phyloP scores from a whole-genome alignment of 2,888 invertebrate species.

The Pelosia muscerda region DNA sequence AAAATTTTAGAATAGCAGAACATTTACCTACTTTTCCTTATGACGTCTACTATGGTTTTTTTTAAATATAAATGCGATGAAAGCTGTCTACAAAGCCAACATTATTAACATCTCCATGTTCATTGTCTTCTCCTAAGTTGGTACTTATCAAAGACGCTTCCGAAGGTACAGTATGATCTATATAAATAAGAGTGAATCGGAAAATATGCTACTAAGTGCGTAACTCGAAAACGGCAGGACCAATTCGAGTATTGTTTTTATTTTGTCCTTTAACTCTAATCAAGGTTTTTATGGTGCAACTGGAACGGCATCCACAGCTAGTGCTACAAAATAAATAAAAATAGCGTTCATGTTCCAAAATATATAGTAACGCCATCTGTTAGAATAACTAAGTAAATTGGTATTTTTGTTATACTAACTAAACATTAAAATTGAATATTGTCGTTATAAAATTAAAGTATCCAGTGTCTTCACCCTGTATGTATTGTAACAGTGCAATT shows the following conservation, averaged over 20 bases:
- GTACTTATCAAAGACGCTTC: conserved; percentile 18
- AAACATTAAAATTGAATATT: not conserved
- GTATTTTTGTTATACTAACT: not conserved
- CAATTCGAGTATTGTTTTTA: too few species aligned
- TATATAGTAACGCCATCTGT: conserved; percentile 61
- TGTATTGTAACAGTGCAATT: conserved; percentile 51
- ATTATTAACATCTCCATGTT: conserved; percentile 50
- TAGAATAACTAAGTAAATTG: not conserved
- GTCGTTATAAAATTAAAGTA: not conserved
- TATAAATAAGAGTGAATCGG: too few species aligned
- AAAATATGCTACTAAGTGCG: too few species aligned
- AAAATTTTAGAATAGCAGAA: too few species aligned
- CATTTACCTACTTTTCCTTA: conserved; percentile 1
- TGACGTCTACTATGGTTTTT: not conserved
- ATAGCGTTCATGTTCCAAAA: too few species aligned
- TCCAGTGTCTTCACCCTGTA: conserved; percentile 63
- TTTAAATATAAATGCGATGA: conserved; percentile 1
- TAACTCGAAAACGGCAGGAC: too few species aligned
- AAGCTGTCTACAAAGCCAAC: conserved; percentile 9
- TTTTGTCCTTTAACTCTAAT: too few species aligned
- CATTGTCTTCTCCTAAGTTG: conserved; percentile 52
- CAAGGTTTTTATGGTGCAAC: too few species aligned
- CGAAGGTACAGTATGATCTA: conserved; percentile 42
- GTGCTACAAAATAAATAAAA: too few species aligned
- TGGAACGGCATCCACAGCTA: too few species aligned